Conservation (phyloP, 2,888 invertebrate species). For the Phytoseiulus persimilis region DNA sequence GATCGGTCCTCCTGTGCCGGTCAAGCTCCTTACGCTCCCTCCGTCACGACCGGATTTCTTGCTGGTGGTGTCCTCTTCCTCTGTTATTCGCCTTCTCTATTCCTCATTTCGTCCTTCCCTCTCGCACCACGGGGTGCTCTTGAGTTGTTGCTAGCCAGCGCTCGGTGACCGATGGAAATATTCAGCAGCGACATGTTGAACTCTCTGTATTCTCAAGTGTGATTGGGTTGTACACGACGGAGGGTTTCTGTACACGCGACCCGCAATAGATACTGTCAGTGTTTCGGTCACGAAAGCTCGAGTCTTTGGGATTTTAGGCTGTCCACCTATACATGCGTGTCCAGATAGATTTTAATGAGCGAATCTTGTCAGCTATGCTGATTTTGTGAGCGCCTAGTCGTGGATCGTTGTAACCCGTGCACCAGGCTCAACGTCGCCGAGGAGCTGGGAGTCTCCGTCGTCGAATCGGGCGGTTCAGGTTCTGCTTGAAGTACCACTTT, state of each 20-base stretch:
- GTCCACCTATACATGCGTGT: not conserved
- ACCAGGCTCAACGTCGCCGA: not conserved
- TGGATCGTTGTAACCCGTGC: not conserved
- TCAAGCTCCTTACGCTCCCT: not conserved
- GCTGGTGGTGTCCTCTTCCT: not conserved
- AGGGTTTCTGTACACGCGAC: not conserved
- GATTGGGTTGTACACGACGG: not conserved
- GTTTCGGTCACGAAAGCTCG: not conserved
- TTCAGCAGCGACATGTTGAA: not conserved
- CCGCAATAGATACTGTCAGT: not conserved
- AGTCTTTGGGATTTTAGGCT: not conserved
- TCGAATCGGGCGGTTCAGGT: too few species aligned
- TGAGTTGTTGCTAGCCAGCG: not conserved
- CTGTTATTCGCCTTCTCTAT: not conserved
- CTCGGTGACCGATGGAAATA: not conserved
- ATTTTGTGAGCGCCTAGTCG: not conserved
- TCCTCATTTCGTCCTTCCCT: not conserved
- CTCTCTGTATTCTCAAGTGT: not conserved
- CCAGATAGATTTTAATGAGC: not conserved
- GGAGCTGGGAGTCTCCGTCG: too few species aligned
- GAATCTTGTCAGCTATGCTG: not conserved
- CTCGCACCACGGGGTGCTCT: not conserved
- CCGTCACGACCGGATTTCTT: not conserved
- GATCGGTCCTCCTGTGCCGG: not conserved
- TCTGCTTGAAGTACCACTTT: not conserved